A percentile compares a stretch with the other conserved stretches of the same genome.
Evolutionary conservation across 2,888 invertebrate species (phyloP).

Genomic region (Clusia tigrina): DNA sequence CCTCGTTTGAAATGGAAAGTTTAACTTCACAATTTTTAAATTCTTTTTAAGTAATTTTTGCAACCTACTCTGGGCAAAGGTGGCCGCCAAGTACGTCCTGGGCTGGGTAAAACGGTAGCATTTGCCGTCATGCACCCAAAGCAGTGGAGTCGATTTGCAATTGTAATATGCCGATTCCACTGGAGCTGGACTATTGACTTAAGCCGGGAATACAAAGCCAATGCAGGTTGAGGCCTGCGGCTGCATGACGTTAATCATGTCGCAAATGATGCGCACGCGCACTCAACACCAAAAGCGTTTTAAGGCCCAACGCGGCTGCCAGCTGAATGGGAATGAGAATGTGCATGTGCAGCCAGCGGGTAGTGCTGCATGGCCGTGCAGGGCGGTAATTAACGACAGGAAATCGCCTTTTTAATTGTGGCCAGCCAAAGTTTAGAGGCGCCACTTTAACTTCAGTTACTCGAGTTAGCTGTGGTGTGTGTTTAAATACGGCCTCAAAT

Average conservation of each 20-base stretch:
- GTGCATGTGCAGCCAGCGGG: not conserved
- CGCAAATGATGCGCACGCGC: not conserved
- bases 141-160: too few relatives aligned
- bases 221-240: not conserved
- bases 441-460: too few relatives aligned
- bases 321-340: not conserved
- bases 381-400: slow-evolving; percentile 11
- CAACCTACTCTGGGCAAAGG: too few relatives aligned
- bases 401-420: slow-evolving; percentile 4
- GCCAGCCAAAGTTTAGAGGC: not conserved
- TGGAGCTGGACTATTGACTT: not conserved
- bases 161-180: not conserved
- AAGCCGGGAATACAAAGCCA: not conserved
- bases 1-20: too few relatives aligned
- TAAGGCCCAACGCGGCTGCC: not conserved
- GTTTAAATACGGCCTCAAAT: too few relatives aligned
- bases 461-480: too few relatives aligned
- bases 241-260: slow-evolving; percentile 4
- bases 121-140: not conserved
- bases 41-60: too few relatives aligned
- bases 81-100: too few relatives aligned
- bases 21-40: too few relatives aligned
- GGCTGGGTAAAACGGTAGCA: slow-evolving; percentile 7
- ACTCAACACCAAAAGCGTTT: slow-evolving; percentile 7
- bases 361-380: not conserved